A percentile compares a stretch with the other conserved stretches of the same genome.
Evolutionary conservation across 2,113 vertebrate genomes (phyloP).

Genomic region (Rhinoptilus africanus): DNA sequence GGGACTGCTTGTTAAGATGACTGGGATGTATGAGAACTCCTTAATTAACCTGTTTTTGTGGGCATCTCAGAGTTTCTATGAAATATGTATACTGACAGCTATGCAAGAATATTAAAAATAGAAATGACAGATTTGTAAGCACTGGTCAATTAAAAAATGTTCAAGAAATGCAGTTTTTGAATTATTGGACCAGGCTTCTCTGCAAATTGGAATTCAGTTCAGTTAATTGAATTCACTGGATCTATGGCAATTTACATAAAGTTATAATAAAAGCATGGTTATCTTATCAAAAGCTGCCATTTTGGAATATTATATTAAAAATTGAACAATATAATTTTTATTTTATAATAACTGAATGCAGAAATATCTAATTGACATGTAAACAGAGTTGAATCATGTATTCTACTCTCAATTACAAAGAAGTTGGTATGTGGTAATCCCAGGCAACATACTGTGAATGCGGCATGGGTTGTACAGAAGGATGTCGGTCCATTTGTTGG

Average conservation of each 20-base stretch:
- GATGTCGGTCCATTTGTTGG: background rate
- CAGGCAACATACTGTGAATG: fast-evolving
- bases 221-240: constrained; percentile 49
- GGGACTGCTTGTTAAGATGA: constrained; percentile 22
- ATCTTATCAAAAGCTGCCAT: background rate
- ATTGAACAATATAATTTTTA: background rate
- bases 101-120: constrained; percentile 2
- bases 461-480: fast-evolving
- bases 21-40: background rate
- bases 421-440: fast-evolving
- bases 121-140: constrained; percentile 29
- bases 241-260: constrained; percentile 48
- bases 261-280: background rate
- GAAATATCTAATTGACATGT: background rate
- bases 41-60: constrained; percentile 66
- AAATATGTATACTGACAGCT: constrained; percentile 1
- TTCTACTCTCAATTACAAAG: background rate
- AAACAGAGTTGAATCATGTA: background rate
- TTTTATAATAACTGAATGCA: background rate
- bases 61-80: background rate
- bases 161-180: constrained; percentile 18
- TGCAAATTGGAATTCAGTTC: constrained; percentile 39
- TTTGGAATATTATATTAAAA: background rate
- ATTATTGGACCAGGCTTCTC: constrained; percentile 6
- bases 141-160: background rate